Conservation (phyloP, 2,113 vertebrate genomes). For the Gasterosteus nipponicus region DNA sequence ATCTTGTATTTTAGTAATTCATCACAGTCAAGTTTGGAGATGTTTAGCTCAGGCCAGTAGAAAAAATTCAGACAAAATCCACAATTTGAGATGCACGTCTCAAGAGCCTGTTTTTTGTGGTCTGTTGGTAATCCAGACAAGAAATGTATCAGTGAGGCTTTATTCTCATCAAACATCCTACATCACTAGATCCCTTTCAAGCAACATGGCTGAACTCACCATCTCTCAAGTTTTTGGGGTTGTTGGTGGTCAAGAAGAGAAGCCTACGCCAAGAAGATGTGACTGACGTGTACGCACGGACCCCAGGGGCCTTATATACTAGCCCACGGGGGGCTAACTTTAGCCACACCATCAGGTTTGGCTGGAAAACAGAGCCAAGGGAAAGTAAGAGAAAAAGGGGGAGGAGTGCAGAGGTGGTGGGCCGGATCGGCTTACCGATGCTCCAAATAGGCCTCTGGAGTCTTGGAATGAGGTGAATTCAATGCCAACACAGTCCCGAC, state of each 20-base stretch:
- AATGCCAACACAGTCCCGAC: constrained; percentile 69
- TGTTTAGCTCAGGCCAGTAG: constrained; percentile 16
- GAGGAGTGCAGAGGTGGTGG: constrained; percentile 68
- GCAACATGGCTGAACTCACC: constrained; percentile 77
- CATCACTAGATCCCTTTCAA: constrained; percentile 43
- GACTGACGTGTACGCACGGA: constrained; percentile 78
- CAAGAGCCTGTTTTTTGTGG: constrained; percentile 20
- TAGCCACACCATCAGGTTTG: constrained; percentile 83
- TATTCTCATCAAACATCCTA: constrained; percentile 48
- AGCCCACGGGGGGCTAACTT: constrained; percentile 77
- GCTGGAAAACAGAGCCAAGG: constrained; percentile 77
- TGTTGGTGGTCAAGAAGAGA: constrained; percentile 79
- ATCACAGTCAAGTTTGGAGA: constrained; percentile 7
- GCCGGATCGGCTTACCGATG: constrained; percentile 73
- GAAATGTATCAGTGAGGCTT: constrained; percentile 50
- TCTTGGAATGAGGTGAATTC: constrained; percentile 84
- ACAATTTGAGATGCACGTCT: constrained; percentile 11
- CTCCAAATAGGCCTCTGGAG: constrained; percentile 77
- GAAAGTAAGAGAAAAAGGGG: constrained; percentile 76
- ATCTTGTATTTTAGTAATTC: neutral
- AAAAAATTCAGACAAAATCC: constrained; percentile 35
- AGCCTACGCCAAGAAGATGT: constrained; percentile 78
- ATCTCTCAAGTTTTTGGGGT: constrained; percentile 78
- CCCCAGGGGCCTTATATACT: constrained; percentile 81
- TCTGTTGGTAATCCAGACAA: constrained; percentile 56